These are phyloP conservation scores for Spatula clypeata DNA, from an alignment of 2,797 vertebrate genomes.

Conservation along the genomic window DNA sequence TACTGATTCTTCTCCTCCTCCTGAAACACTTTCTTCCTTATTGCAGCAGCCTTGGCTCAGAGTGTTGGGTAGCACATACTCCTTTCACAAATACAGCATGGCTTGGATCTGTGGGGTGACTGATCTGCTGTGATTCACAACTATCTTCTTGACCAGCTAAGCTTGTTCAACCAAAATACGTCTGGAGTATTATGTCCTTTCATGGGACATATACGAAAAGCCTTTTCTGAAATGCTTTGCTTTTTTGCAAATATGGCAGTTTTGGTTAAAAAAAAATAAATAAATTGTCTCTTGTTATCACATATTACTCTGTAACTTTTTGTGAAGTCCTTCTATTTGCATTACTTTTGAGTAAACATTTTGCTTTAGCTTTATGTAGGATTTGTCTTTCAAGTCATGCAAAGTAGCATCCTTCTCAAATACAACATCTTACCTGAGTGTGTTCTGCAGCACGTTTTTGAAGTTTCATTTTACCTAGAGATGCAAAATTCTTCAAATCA, in stretches of 20 bases:
- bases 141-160: neutral
- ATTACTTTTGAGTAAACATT: neutral
- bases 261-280: neutral
- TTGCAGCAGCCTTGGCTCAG: neutral
- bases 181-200: neutral
- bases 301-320: neutral
- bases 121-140: neutral
- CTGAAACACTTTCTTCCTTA: neutral
- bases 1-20: neutral
- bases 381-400: neutral
- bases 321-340: neutral
- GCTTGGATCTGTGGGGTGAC: neutral
- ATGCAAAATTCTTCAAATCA: neutral
- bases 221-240: neutral
- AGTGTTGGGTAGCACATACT: neutral
- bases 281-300: neutral
- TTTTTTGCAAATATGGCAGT: neutral
- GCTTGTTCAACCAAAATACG: neutral
- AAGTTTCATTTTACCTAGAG: neutral
- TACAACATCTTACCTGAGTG: neutral
- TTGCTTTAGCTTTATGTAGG: neutral
- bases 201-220: neutral
- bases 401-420: neutral
- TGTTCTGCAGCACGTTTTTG: neutral
- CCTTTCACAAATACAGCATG: neutral